Percentiles rank a stretch among this genome's conserved stretches.
phyloP scores from a whole-genome alignment of 1,140 invertebrate genomes.

The Bathynomus jamesi region DNA sequence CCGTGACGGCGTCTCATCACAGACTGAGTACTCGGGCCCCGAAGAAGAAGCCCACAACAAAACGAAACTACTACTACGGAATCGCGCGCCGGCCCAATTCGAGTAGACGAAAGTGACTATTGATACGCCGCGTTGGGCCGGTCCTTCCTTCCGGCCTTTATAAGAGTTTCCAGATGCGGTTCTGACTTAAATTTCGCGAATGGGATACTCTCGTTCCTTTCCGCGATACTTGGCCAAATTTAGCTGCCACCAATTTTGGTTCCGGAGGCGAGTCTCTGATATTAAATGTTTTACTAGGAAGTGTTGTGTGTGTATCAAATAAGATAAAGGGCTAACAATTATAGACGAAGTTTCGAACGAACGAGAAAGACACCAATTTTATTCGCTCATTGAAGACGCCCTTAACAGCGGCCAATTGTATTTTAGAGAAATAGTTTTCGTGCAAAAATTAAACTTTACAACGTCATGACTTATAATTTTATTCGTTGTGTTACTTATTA shows the following conservation, averaged over 20 bases:
- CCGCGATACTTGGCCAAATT: not conserved
- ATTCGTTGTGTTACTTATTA: no score
- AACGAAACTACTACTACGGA: not conserved
- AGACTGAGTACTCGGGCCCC: not conserved
- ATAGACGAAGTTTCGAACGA: no score
- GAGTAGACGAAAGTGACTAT: not conserved
- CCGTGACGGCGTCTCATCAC: not conserved
- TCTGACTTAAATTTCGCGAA: not conserved
- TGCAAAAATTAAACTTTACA: no score
- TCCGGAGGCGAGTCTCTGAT: not conserved
- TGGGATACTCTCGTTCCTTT: not conserved
- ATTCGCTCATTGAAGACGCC: no score
- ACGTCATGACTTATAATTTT: no score
- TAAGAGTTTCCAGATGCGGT: not conserved
- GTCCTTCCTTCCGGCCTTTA: not conserved
- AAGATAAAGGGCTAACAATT: not conserved
- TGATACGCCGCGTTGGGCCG: not conserved
- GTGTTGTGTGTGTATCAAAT: not conserved
- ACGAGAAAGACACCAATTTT: no score
- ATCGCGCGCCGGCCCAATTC: not conserved
- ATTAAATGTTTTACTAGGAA: constrained; percentile 1
- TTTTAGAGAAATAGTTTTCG: no score
- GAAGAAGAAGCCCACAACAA: no score
- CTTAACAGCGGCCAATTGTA: no score
- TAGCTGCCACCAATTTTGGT: not conserved